Percentiles rank a stretch among this genome's conserved stretches.
Conservation (phyloP, 2,888 invertebrate genomes). For the Clanis bilineata region DNA sequence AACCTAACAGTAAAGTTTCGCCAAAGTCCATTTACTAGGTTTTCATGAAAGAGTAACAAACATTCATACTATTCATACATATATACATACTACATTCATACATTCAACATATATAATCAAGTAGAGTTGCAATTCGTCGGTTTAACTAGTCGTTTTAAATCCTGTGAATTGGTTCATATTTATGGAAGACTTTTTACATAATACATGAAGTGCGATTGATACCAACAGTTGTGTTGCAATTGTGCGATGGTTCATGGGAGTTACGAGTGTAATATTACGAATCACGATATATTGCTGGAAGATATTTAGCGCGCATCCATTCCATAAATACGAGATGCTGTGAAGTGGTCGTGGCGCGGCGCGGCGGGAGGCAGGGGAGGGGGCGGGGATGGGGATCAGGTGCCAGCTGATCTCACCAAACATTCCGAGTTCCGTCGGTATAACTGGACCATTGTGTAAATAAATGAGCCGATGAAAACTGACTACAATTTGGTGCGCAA, state of each 20-base stretch:
- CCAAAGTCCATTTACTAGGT: no score
- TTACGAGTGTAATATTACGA: not conserved
- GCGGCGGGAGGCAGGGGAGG: not conserved
- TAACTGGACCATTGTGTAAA: constrained; percentile 9
- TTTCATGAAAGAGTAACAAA: no score
- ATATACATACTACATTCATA: no score
- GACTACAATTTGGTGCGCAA: not conserved
- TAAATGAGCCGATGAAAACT: not conserved
- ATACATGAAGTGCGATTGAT: no score
- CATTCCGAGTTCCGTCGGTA: not conserved
- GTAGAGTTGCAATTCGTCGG: no score
- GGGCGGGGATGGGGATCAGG: not conserved
- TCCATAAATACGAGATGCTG: constrained; percentile 17
- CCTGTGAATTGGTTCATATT: no score
- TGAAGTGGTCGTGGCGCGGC: not conserved
- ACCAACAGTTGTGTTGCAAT: not conserved
- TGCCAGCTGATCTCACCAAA: not conserved
- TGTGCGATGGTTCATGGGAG: not conserved
- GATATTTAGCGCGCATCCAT: constrained; percentile 18
- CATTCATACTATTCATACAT: no score
- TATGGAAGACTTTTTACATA: no score
- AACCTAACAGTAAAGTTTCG: no score
- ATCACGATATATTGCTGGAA: not conserved
- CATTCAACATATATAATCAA: no score
- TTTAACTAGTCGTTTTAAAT: no score